Evolutionary conservation across 2,888 invertebrate species (phyloP).

Genomic region (Scaptomyza flava): DNA sequence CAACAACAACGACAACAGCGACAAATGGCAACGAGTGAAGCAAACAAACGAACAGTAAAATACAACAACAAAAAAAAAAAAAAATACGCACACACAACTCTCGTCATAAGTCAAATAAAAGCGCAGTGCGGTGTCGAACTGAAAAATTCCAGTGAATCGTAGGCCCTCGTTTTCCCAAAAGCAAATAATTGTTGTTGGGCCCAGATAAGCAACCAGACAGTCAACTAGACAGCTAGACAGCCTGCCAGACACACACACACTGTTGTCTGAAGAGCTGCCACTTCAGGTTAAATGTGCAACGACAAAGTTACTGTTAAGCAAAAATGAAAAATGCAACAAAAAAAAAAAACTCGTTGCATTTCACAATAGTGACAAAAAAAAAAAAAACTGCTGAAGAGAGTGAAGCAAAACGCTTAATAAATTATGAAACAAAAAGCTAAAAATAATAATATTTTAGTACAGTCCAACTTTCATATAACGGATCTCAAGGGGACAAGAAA

Average conservation of each 20-base stretch:
- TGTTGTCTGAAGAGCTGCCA: slow-evolving; percentile 7
- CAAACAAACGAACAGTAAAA: slow-evolving; percentile 47
- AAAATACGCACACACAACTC: slow-evolving; percentile 35
- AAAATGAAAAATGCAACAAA: not conserved
- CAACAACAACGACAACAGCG: slow-evolving; percentile 35
- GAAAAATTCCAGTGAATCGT: slow-evolving; percentile 65
- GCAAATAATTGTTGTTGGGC: slow-evolving; percentile 62
- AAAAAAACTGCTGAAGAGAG: not conserved
- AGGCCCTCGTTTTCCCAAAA: slow-evolving; percentile 64
- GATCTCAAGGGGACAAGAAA: too few relatives aligned
- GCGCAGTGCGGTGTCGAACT: slow-evolving; percentile 51
- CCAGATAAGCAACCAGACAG: slow-evolving; percentile 63
- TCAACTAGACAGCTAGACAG: slow-evolving; percentile 9
- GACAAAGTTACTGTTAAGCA: not conserved
- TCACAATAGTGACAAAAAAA: not conserved
- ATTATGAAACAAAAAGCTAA: too few relatives aligned
- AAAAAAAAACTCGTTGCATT: not conserved
- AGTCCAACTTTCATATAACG: too few relatives aligned
- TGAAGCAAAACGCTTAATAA: not conserved
- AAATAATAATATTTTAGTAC: too few relatives aligned
- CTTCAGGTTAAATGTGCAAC: slow-evolving; percentile 15
- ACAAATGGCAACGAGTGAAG: slow-evolving; percentile 49
- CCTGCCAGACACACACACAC: slow-evolving; percentile 3
- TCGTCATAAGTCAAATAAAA: slow-evolving; percentile 80
- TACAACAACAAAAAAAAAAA: too few relatives aligned